Percentiles rank a stretch among this genome's conserved stretches.
phyloP scores from a whole-genome alignment of 2,797 vertebrate genomes.

The Halcyon badia region DNA sequence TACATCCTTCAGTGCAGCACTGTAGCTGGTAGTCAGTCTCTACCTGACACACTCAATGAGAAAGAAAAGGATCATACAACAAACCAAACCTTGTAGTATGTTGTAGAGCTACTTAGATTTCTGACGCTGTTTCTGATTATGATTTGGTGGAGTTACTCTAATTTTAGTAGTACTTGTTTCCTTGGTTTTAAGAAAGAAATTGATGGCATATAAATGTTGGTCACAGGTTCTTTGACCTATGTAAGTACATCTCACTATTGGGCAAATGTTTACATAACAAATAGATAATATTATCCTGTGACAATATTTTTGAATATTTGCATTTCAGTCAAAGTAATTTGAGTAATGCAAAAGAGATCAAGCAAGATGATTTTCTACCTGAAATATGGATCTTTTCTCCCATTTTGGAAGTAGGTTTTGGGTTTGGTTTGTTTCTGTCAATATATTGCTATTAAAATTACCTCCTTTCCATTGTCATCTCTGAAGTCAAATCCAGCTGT shows the following conservation, averaged over 20 bases:
- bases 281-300: background rate
- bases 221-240: background rate
- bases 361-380: background rate
- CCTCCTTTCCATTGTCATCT: background rate
- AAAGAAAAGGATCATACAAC: background rate
- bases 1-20: background rate
- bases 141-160: background rate
- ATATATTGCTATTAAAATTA: background rate
- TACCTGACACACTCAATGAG: background rate
- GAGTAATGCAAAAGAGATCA: background rate
- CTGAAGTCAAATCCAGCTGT: background rate
- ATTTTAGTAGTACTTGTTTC: background rate
- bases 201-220: background rate
- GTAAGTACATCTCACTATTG: background rate
- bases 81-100: background rate
- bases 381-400: background rate
- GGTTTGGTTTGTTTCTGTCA: accelerated
- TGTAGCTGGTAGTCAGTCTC: background rate
- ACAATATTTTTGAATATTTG: background rate
- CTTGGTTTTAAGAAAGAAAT: background rate
- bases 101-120: background rate
- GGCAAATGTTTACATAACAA: background rate
- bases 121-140: background rate
- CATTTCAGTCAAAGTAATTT: background rate
- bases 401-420: background rate